phyloP scores from a whole-genome alignment of 2,888 invertebrate genomes.

The Ferdinandea cuprea region DNA sequence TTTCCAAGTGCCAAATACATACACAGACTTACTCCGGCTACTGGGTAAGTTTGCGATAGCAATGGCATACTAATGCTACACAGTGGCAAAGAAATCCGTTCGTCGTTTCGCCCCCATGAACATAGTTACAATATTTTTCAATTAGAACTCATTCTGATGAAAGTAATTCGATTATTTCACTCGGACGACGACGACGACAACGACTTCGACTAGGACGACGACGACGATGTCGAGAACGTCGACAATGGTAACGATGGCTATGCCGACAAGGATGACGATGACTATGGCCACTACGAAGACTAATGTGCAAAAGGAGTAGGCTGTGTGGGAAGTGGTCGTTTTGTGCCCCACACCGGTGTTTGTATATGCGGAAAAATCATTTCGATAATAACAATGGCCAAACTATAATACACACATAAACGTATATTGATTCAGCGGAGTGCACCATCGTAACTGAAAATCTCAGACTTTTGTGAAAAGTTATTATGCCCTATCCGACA shows the following conservation, averaged over 20 bases:
- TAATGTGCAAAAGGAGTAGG: constrained; percentile 52
- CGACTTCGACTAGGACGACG: constrained; percentile 67
- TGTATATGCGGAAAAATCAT: constrained; percentile 62
- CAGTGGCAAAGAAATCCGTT: constrained; percentile 63
- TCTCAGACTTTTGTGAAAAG: constrained; percentile 28
- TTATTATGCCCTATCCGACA: constrained; percentile 27
- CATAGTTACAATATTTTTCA: constrained; percentile 83
- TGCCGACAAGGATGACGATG: constrained; percentile 41
- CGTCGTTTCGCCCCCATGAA: constrained; percentile 68
- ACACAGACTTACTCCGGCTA: constrained; percentile 30
- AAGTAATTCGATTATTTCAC: constrained; percentile 84
- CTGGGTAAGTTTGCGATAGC: constrained; percentile 74
- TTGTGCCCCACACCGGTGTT: constrained; percentile 22
- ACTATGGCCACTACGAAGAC: constrained; percentile 16
- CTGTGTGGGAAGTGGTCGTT: constrained; percentile 20
- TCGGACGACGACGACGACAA: constrained; percentile 78
- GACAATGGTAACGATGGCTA: constrained; percentile 31
- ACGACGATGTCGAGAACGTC: constrained; percentile 29
- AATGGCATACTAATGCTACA: constrained; percentile 77
- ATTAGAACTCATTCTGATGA: constrained; percentile 84
- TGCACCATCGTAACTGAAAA: constrained; percentile 34
- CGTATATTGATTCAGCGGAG: constrained; percentile 56
- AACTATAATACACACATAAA: not conserved
- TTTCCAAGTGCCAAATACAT: constrained; percentile 25
- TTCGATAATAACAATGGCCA: constrained; percentile 52